These are phyloP conservation scores for Stramonita haemastoma DNA, from an alignment of 2,888 invertebrate species.

Conservation along the genomic window DNA sequence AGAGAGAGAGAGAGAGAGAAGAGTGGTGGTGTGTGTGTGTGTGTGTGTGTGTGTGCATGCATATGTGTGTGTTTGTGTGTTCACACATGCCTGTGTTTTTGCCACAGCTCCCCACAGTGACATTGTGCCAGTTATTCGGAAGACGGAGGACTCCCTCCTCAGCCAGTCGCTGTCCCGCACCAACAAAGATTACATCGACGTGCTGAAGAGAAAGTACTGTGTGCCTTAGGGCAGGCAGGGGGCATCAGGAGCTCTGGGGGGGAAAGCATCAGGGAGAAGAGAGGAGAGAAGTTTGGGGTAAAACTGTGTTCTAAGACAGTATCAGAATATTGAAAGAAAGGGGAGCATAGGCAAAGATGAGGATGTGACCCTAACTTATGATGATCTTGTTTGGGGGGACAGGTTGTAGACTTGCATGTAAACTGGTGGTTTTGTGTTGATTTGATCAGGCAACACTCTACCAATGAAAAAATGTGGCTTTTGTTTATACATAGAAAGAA, in stretches of 20 bases:
- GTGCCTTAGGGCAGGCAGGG: constrained; percentile 51
- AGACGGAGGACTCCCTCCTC: constrained; percentile 55
- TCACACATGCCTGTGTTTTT: not conserved
- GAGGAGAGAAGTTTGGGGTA: not conserved
- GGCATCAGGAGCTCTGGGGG: too few species aligned
- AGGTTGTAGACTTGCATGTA: too few species aligned
- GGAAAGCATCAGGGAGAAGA: not conserved
- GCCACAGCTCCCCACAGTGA: constrained; percentile 68
- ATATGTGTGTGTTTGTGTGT: not conserved
- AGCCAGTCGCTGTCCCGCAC: constrained; percentile 66
- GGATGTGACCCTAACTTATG: not conserved
- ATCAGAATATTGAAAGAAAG: not conserved
- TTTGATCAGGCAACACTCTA: too few species aligned
- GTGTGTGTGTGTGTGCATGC: not conserved
- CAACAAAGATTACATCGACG: constrained; percentile 68
- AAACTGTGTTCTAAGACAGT: not conserved
- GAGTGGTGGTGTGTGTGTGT: not conserved
- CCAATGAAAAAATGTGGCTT: too few species aligned
- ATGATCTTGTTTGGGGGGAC: not conserved
- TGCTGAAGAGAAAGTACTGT: constrained; percentile 71
- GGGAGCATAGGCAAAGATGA: not conserved
- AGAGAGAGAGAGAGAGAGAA: too few species aligned
- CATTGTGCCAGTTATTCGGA: constrained; percentile 56
- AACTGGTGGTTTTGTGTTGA: too few species aligned
- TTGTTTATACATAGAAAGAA: too few species aligned